Percentiles rank a stretch among this genome's conserved stretches.
phyloP scores from a whole-genome alignment of 1,140 invertebrate species.

The Bemisia tabaci region DNA sequence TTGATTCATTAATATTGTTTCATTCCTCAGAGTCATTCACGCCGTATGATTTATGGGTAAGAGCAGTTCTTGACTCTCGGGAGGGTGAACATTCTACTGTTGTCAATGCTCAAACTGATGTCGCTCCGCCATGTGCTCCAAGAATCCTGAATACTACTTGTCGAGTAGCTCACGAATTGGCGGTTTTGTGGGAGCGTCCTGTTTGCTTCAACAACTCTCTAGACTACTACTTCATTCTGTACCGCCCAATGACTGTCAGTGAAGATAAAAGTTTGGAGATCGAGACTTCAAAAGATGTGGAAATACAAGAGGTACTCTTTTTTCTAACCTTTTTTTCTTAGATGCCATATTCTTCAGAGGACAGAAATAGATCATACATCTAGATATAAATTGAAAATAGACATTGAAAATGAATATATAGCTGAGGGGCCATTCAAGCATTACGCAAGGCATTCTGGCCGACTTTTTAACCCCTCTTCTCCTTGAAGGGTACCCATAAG shows the following conservation, averaged over 20 bases:
- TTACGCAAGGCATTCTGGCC: too few species aligned
- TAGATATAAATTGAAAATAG: too few species aligned
- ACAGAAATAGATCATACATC: conserved; percentile 8
- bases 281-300: neutral
- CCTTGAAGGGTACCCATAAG: too few species aligned
- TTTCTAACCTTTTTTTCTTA: too few species aligned
- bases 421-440: too few species aligned
- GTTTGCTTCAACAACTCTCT: neutral
- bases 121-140: conserved; percentile 63
- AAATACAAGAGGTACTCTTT: too few species aligned
- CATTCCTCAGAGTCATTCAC: too few species aligned
- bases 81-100: conserved; percentile 58
- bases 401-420: too few species aligned
- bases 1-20: too few species aligned
- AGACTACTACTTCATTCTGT: conserved; percentile 3
- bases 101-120: conserved; percentile 61
- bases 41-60: conserved; percentile 73
- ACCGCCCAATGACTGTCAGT: neutral
- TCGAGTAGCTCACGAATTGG: conserved; percentile 33
- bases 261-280: neutral
- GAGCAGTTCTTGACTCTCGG: conserved; percentile 45
- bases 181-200: neutral
- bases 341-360: neutral
- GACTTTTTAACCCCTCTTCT: too few species aligned
- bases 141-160: conserved; percentile 69